Base-by-base conservation (phyloP, 2,888 invertebrate genomes). In the Sphaeridia pumilis region DNA sequence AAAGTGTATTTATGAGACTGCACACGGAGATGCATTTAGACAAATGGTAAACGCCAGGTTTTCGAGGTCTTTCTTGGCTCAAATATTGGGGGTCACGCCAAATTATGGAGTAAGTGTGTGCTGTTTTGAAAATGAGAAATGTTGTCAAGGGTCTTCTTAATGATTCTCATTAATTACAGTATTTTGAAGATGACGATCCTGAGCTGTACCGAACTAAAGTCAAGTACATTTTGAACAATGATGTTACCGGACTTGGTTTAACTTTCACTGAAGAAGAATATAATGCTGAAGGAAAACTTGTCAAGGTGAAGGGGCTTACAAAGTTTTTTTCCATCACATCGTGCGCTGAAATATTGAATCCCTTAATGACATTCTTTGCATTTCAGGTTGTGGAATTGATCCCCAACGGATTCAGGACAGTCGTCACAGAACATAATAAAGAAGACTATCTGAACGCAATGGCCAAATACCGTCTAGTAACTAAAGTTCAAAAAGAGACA, bases 131-230 rank as follows among this genome's bases (percentile, higher is more conserved):
- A n/a, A n/a, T n/a, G n/a, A 31, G 7, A 31, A 14, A 31, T 31
- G 31, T 31, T 10, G 14, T 31, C 31, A 14, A 31, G 14, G 14
- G n/a, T n/a, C n/a, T n/a, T n/a, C n/a, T 31, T 31, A 31, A 31
- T 36, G 17, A 4, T 22, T 45, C n/a, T 45, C 35, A n/a, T 45
- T 2, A 49, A 51, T 70, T 71, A 1, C 69, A 88, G 85, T 87
- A 92, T 71, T 92, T 93, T 71, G 92, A 93, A 70, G 89, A 90
- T 71, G 93, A 94, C 69, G 93, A 93, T 73, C 92, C 93, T 0
- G 92, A 93, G 71, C 74, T 93, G 50, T 93, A 88, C 72, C 73
- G 88, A 57, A 84, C 84, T 10, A 93, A 93, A 75, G 83, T 93
- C 42, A 87, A 87, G 69, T 93, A 89, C 70, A 83, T 93, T 59